Base-by-base conservation (phyloP, 2,797 vertebrate species). In the Intellagama lesueurii region DNA sequence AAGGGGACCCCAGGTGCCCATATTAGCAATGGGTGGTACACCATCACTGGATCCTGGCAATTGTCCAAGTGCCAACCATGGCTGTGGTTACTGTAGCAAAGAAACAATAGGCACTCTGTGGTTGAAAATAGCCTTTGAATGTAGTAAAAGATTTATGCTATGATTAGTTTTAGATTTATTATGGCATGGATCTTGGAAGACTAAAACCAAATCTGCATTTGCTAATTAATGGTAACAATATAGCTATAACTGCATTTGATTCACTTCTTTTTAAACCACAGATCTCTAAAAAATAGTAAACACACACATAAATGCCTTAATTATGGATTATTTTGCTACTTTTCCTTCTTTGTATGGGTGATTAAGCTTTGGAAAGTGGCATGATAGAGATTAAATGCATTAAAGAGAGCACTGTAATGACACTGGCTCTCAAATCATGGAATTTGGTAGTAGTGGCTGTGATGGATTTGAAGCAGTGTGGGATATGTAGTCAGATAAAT, bases 321-420 rank as follows among this genome's bases (percentile, higher is more conserved):
- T 91, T 76, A 77, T 44, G 7, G 24, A 77, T 68, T 85, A 82
- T 91, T 86, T 91, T 88, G 64, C 72, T 86, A 60, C 35, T 64
- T 91, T 86, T 86, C 77, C 64, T 5, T 86, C 70, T 85, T 81
- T 81, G n/a, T 78, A 82, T 60, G 87, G 79, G 83, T 81, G 69
- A 88, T 86, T 91, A 91, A 86, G 68, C 56, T 32, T 52, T 73
- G 73, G 80, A 52, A 89, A 89, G 66, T 83, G 35, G 40, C 83
- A 52, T 89, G 87, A 89, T 88, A 83, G 83, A 89, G 73, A 91
- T 86, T 83, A 86, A 89, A 86, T 79, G 72, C 64, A 78, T 78
- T 88, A 83, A 88, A 86, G 72, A 83, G 28, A 89, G 83, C 26
- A 30, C 22, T 79, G 40, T 91, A 91, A 91, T 72, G 87, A 88